These are phyloP conservation scores for Bombus confusus DNA, from an alignment of 1,140 invertebrate genomes.

Conservation along the genomic window DNA sequence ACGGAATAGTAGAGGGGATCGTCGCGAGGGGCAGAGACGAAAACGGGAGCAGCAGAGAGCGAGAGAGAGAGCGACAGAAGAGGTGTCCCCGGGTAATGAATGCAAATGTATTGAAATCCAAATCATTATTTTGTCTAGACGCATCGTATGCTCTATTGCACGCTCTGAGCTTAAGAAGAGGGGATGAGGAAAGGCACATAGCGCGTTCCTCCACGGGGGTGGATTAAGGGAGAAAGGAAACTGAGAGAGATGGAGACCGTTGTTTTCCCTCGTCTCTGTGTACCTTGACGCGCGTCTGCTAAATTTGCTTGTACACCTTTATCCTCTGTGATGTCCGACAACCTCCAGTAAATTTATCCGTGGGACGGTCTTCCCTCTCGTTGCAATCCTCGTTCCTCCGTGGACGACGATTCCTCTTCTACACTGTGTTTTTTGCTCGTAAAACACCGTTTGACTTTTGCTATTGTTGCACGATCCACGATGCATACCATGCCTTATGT, in stretches of 20 bases:
- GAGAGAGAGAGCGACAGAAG: constrained; percentile 20
- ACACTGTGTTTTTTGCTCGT: constrained; percentile 41
- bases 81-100: constrained; percentile 68
- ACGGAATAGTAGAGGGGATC: constrained; percentile 46
- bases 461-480: neutral
- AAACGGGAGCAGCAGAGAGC: constrained; percentile 31
- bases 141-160: constrained; percentile 77
- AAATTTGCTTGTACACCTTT: constrained; percentile 49
- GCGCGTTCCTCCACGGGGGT: constrained; percentile 4
- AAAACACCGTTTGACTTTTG: constrained; percentile 20
- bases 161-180: constrained; percentile 52
- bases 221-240: constrained; percentile 48
- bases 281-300: constrained; percentile 40
- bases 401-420: neutral
- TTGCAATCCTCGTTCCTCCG: neutral
- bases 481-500: too few species aligned
- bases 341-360: constrained; percentile 48
- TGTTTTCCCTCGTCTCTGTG: constrained; percentile 60
- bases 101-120: constrained; percentile 81
- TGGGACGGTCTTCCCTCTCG: neutral
- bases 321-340: constrained; percentile 44
- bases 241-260: constrained; percentile 13
- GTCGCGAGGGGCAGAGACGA: constrained; percentile 35
- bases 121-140: constrained; percentile 82
- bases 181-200: neutral